Evolutionary conservation across 2,888 invertebrate genomes (phyloP).

Genomic region (Zygaena filipendulae): DNA sequence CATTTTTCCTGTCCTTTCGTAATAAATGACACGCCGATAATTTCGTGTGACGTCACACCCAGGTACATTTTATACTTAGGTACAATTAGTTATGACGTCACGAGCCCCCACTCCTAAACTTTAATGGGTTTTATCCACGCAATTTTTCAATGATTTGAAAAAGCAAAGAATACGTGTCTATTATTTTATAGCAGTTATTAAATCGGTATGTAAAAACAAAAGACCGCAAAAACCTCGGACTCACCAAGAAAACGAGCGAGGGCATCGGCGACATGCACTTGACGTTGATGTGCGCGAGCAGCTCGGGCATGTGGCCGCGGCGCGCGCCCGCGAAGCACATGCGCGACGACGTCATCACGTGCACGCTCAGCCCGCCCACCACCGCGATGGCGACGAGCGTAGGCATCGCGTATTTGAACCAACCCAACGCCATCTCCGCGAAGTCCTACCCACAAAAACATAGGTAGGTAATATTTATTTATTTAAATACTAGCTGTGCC

Average conservation of each 20-base stretch:
- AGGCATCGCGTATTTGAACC: conserved; percentile 85
- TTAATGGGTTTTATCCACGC: too few species aligned
- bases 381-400: conserved; percentile 93
- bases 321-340: conserved; percentile 93
- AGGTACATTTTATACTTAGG: too few species aligned
- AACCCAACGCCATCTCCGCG: conserved; percentile 79
- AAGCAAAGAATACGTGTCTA: too few species aligned
- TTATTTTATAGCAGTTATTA: too few species aligned
- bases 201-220: too few species aligned
- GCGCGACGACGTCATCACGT: conserved; percentile 94
- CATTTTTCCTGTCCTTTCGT: too few species aligned
- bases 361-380: conserved; percentile 92
- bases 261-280: conserved; percentile 82
- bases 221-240: too few species aligned
- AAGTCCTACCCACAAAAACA: conserved; percentile 74
- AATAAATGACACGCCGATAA: too few species aligned
- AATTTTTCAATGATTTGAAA: too few species aligned
- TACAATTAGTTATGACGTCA: too few species aligned
- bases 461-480: background rate
- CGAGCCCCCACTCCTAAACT: too few species aligned
- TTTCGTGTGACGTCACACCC: too few species aligned
- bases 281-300: conserved; percentile 82
- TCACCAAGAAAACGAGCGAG: conserved; percentile 84
- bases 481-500: background rate
- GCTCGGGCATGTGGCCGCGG: conserved; percentile 86